Base-by-base conservation (phyloP, 2,797 vertebrate species). In the Sebastes steindachneri region DNA sequence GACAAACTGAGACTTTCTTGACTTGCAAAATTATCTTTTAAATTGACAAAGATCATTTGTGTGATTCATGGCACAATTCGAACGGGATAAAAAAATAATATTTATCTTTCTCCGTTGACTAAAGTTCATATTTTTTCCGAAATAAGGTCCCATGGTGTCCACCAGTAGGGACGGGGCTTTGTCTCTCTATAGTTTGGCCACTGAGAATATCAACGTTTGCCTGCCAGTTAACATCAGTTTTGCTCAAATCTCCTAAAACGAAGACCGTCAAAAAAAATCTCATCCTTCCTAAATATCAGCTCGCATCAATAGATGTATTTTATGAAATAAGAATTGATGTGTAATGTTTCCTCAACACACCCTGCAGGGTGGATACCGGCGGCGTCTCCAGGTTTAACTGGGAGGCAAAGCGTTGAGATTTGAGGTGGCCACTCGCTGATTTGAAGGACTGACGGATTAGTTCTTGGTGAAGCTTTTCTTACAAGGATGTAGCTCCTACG, bases 201-300 rank as follows among this genome's bases (percentile, higher is more conserved):
- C 77, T 26, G 25, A 41, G 64, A 75, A 25, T 26, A 70, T 85
- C 81, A 76, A 67, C 66, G 71, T 75, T 76, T 82, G 64, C 83
- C 70, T 85, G 69, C 74, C 70, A 80, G 75, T 79, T 72, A 37
- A 62, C 29, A 51, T 73, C 17, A 35, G 41, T 80, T 80, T 31
- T 57, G 55, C 51, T 64, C 23, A 26, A 41, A 68, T 58, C 51
- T 62, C 68, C 25, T 28, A 25, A 79, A n/a, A 79, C 58, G 9
- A 82, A 79, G 72, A 65, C 28, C 4, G 29, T 33, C 59, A n/a
- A 10, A 23, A 23, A 7, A 79, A 48, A 68, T 73, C 9, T 79
- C 7, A 60, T 75, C 33, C 72, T 76, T 69, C 51, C 35, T 62
- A 5, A 54, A 78, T 51, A 33, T 68, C 58, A 35, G 73, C 62